Evolutionary conservation across 2,888 invertebrate genomes (phyloP).

Genomic region (Carabus problematicus): DNA sequence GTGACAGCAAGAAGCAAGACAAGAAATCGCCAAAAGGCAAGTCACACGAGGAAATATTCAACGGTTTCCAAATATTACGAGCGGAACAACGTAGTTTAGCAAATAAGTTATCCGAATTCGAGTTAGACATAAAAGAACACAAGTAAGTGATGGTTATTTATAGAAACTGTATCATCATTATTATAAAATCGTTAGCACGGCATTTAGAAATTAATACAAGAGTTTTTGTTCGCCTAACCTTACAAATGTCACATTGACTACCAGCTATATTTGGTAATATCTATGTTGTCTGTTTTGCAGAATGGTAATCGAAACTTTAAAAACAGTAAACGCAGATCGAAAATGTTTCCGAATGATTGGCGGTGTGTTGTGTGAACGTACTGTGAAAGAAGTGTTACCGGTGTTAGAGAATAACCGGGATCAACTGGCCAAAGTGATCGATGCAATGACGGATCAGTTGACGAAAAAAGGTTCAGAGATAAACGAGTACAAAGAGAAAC

Average conservation of each 20-base stretch:
- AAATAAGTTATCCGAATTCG: constrained; percentile 89
- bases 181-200: neutral
- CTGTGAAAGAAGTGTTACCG: constrained; percentile 90
- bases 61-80: constrained; percentile 85
- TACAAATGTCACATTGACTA: constrained; percentile 10
- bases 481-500: constrained; percentile 88
- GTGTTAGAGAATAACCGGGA: constrained; percentile 81
- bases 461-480: constrained; percentile 88
- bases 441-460: constrained; percentile 80
- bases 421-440: constrained; percentile 80
- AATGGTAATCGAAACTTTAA: constrained; percentile 92
- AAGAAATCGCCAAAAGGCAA: constrained; percentile 61
- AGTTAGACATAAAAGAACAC: constrained; percentile 95
- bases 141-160: constrained; percentile 68
- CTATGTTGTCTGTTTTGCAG: constrained; percentile 63
- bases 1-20: constrained; percentile 55
- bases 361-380: constrained; percentile 91
- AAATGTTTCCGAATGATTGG: constrained; percentile 95
- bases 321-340: constrained; percentile 81
- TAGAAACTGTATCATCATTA: neutral
- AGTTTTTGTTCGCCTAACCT: constrained; percentile 15
- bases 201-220: neutral
- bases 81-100: constrained; percentile 87
- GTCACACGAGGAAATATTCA: constrained; percentile 81
- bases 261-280: constrained; percentile 4